Evolutionary conservation across 2,113 vertebrate genomes (phyloP), one percentile per base, ranked within the genome.

Genomic region (Hyla sarda): DNA sequence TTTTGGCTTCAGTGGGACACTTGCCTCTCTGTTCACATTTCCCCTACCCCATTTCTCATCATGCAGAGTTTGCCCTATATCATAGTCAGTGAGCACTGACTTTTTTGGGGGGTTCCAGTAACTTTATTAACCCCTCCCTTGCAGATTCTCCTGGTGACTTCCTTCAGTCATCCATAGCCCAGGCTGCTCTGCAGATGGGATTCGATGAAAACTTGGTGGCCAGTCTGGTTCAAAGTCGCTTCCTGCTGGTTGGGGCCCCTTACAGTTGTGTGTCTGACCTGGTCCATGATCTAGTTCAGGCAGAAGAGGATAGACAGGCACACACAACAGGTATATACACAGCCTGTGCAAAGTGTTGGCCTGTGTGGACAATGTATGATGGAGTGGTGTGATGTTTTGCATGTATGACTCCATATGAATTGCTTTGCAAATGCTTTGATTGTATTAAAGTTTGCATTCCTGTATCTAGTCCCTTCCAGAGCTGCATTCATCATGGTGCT

Each of bases 181-280:
- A 94, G 90, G 91, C 92, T 17, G 94, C 93, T 52, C 87, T 93
- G 50, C 90, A 93, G 91, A 96, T 96, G 95, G 96, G 95, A 56
- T 96, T 96, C 89, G 91, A 94, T 71, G 87, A 88, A 7, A 47
- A 12, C 2, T 30, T 92, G 54, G 93, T 96, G 88, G 88, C 90
- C 89, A 92, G 84, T 83, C 88, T 95, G 89, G 91, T 94, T 52
- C 89, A 92, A 86, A 91, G 92, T 82, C 95, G 90, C 87, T 94
- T 90, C 78, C 17, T 92, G n/a, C 84, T 93, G 89, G 91, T 89
- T 19, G 94, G 95, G 14, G 87, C 88, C 60, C 87, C 88, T 80
- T 95, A 96, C 88, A 88, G 78, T 0, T 94, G 92, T 0, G 91
- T 93, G 16, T 93, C 93, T 7, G 93, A 95, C 60, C 93, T 96